Evolutionary conservation across 2,797 vertebrate genomes (phyloP).

Genomic region (Characodon lateralis): DNA sequence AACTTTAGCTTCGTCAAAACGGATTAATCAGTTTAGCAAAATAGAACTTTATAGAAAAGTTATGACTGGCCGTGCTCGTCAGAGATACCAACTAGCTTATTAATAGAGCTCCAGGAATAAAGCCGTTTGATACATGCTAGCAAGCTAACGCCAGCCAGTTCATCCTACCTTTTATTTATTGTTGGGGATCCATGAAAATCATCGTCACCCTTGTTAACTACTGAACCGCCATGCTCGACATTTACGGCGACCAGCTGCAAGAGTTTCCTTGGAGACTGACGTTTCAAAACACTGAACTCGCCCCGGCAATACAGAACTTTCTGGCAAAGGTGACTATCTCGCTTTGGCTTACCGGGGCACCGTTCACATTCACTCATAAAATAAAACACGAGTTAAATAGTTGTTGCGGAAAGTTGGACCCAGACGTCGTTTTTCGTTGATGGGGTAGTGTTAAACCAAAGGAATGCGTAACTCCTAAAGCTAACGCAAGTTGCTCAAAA

Average conservation of each 20-base stretch:
- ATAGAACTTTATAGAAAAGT: not conserved
- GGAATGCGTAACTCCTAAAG: not conserved
- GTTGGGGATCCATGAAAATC: slow-evolving; percentile 17
- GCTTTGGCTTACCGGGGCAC: not conserved
- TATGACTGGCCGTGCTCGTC: not conserved
- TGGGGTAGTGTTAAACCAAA: not conserved
- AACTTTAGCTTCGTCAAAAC: not conserved
- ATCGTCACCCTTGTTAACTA: not conserved
- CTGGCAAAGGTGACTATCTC: not conserved
- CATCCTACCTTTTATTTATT: slow-evolving; percentile 46
- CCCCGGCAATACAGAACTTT: slow-evolving; percentile 1
- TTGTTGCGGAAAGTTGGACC: not conserved
- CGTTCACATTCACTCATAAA: not conserved
- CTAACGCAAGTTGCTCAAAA: not conserved
- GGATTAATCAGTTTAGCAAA: no score
- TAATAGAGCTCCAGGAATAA: not conserved
- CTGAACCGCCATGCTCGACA: slow-evolving; percentile 25
- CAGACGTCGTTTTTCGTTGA: not conserved
- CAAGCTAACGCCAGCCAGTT: slow-evolving; percentile 20
- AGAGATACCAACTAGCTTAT: not conserved
- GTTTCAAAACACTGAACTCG: not conserved
- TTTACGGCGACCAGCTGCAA: not conserved
- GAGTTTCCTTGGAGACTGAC: not conserved
- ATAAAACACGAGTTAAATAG: no score
- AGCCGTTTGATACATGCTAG: not conserved